Evolutionary conservation across 2,888 invertebrate genomes (phyloP), one percentile per base, ranked within the genome.

Genomic region (Leucophenga maculata): DNA sequence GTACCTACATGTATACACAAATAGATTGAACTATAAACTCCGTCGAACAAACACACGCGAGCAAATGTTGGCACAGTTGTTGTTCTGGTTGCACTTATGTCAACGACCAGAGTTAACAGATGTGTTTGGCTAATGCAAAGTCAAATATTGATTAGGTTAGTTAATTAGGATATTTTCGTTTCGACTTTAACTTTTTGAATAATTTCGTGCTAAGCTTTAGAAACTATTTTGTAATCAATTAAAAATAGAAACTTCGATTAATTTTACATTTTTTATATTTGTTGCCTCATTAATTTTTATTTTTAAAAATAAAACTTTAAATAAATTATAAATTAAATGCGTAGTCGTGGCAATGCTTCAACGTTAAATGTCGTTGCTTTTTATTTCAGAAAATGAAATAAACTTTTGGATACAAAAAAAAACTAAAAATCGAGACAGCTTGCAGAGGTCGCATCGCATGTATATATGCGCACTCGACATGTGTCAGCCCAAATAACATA

Each of bases 401-500:
- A n/a, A 50, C 1, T 11, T 39, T 39, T 39, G 9, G 39, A 39
- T 26, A 39, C 11, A 50, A 8, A 50, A 50, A 16, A 50, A 50
- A n/a, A 16, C 50, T 39, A 39, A 39, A n/a, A 39, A 39, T 39
- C 39, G 39, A 11, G 39, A 39, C 39, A 39, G 39, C 39, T 39
- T 8, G 39, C 11, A 39, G 39, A 39, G 39, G 39, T 39, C 39
- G 39, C 39, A 39, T 39, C 39, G 39, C 39, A 39, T 39, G 39
- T 39, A 39, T 39, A 11, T 39, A n/a, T 16, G 50, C 50, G 8
- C 16, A 16, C 50, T 50, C 50, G 50, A 50, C 50, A 50, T 50
- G 50, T 50, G 50, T 13, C 50, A 50, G 50, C 50, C 50, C 50
- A 50, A 50, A 50, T 50, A 50, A 50, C 50, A 50, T n/a, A 62